Percentiles rank a stretch among this genome's conserved stretches.
These are phyloP conservation scores for Cremastobaeus sp. DNA, from an alignment of 2,888 invertebrate species.

Conservation along the genomic window DNA sequence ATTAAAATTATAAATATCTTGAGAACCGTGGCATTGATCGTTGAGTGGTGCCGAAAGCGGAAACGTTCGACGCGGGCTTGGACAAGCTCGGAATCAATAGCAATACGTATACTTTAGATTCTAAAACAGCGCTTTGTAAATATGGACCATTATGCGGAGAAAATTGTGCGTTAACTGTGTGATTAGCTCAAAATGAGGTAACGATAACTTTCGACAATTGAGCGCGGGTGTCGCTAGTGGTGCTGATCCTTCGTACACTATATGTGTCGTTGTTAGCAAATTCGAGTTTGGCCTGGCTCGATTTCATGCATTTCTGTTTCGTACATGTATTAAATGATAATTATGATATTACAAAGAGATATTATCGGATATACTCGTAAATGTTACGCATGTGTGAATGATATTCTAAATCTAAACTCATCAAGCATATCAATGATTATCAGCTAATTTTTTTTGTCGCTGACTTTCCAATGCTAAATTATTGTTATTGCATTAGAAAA, in stretches of 20 bases:
- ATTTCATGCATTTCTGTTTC: constrained; percentile 27
- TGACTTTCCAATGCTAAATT: too few relatives aligned
- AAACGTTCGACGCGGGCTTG: constrained; percentile 4
- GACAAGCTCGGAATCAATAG: constrained; percentile 33
- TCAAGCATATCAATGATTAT: too few relatives aligned
- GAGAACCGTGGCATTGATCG: constrained; percentile 34
- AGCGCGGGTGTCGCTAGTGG: constrained; percentile 40
- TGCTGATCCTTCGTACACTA: constrained; percentile 9
- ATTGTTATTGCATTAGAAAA: too few relatives aligned
- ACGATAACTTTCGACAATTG: constrained; percentile 1
- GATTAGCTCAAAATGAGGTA: constrained; percentile 19
- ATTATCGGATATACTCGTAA: too few relatives aligned
- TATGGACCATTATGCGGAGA: constrained; percentile 10
- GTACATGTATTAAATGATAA: constrained; percentile 34
- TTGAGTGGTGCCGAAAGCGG: constrained; percentile 30
- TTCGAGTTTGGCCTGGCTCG: constrained; percentile 12
- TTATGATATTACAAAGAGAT: constrained; percentile 23
- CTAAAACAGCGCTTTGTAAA: constrained; percentile 52
- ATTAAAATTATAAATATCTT: constrained; percentile 27
- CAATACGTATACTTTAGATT: constrained; percentile 55
- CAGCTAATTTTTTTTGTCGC: too few relatives aligned
- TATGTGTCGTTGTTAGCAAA: constrained; percentile 10
- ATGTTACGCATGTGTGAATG: too few relatives aligned
- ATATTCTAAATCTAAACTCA: too few relatives aligned
- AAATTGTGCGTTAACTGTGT: constrained; percentile 12